phyloP scores from a whole-genome alignment of 2,888 invertebrate species.

The Chouioia cunea region DNA sequence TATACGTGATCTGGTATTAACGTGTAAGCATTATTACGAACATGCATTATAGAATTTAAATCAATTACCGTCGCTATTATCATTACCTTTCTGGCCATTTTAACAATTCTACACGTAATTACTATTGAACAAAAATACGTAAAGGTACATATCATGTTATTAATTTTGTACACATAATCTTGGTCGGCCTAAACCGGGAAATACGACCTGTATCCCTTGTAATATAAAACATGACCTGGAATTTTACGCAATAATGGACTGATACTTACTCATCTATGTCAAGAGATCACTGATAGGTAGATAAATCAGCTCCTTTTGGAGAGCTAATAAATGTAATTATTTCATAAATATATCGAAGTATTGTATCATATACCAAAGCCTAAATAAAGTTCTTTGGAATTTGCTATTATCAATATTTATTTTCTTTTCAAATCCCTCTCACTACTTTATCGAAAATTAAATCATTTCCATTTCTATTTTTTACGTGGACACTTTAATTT shows the following conservation, averaged over 20 bases:
- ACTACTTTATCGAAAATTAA: not conserved
- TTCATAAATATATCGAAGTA: conserved; percentile 39
- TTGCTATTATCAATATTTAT: not conserved
- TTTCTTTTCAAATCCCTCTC: not conserved
- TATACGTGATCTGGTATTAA: too few species aligned
- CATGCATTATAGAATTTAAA: too few species aligned
- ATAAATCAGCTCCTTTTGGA: conserved; percentile 11
- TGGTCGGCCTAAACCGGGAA: conserved; percentile 12
- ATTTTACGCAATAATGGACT: not conserved
- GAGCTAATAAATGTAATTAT: conserved; percentile 3
- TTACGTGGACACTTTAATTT: not conserved
- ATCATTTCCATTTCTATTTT: not conserved
- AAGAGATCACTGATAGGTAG: conserved; percentile 7
- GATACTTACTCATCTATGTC: conserved; percentile 7
- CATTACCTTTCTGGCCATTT: too few species aligned
- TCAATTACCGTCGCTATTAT: too few species aligned
- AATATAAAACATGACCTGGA: conserved; percentile 1
- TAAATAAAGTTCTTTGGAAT: conserved; percentile 42
- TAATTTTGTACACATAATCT: conserved; percentile 28
- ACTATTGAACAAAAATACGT: conserved; percentile 7
- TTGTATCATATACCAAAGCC: conserved; percentile 45
- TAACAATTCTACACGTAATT: too few species aligned
- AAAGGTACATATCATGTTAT: conserved; percentile 30
- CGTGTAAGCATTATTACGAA: too few species aligned
- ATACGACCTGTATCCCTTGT: conserved; percentile 6